phyloP scores from a whole-genome alignment of 2,113 vertebrate genomes.

The Chloropsis cyanopogon region DNA sequence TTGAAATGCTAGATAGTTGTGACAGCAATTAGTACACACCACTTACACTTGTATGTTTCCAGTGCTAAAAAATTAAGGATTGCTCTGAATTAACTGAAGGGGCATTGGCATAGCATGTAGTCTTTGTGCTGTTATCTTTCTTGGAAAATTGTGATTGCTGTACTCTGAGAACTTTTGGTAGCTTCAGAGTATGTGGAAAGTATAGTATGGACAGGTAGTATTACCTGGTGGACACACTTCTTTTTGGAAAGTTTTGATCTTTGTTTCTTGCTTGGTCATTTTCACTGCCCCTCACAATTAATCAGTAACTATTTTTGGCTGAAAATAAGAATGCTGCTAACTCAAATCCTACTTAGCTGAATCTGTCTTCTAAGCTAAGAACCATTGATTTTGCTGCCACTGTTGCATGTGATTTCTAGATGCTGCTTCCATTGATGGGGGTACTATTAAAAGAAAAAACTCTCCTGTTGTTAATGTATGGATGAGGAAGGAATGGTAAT shows the following conservation, averaged over 20 bases:
- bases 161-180: neutral
- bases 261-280: neutral
- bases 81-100: neutral
- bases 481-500: neutral
- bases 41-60: neutral
- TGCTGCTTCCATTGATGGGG: neutral
- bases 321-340: neutral
- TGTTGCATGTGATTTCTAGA: neutral
- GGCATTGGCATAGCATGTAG: neutral
- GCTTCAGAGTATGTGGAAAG: neutral
- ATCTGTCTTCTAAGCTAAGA: neutral
- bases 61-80: neutral
- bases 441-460: neutral
- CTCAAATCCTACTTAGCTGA: neutral
- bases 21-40: neutral
- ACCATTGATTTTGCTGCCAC: neutral
- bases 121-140: neutral
- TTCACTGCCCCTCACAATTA: neutral
- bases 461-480: neutral
- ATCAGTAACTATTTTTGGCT: neutral
- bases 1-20: neutral
- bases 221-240: neutral
- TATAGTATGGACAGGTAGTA: neutral
- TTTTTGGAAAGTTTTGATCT: neutral
- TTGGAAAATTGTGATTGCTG: neutral